Base-by-base conservation (phyloP, 2,888 invertebrate species). In the Rhogogaster chlorosoma region DNA sequence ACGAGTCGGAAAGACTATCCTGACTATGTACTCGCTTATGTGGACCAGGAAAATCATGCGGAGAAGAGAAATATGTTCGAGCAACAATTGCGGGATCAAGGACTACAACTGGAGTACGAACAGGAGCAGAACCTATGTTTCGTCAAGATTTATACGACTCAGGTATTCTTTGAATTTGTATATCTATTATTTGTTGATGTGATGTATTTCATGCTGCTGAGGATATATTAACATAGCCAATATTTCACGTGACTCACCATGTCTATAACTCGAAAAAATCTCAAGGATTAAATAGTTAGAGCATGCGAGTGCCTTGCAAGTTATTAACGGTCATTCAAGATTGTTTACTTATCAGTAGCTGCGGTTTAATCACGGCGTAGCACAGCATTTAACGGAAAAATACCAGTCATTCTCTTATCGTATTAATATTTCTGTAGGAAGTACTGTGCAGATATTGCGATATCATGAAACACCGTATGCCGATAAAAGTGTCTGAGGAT, bases 381-480 rank as follows among this genome's bases (percentile, higher is more conserved):
- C 18, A 26, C 26, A 26, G 26, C 26, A 10, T 9, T 61, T 7
- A 26, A 26, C 9, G 18, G n/a, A 7, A n/a, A n/a, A n/a, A 61
- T 26, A 22, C 9, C 10, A 10, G 12, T 9, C 4, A 26, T 22
- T 22, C 10, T 26, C 10, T 61, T 3, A 61, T 67, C 15, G 18
- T 67, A 32, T 32, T 6, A 32, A 32, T 6, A 67, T 67, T 67
- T 67, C 6, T 6, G n/a, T 82, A 92, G 90, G 96, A 96, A 88
- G 96, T 97, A 1, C 93, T 97, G 29, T 95, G 95, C 86, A 94
- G 96, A 88, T 97, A 97, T 92, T 96, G 96, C 53, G 97, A 97
- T 93, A 95, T 97, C 86, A 94, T 97, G 89, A 97, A 97, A 93
- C 94, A 97, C 53, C 95, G 96, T 91, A 95, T 97, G 95, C 97